Percentiles rank a stretch among this genome's conserved stretches.
phyloP scores from a whole-genome alignment of 2,888 invertebrate species.

The Arctia plantaginis region DNA sequence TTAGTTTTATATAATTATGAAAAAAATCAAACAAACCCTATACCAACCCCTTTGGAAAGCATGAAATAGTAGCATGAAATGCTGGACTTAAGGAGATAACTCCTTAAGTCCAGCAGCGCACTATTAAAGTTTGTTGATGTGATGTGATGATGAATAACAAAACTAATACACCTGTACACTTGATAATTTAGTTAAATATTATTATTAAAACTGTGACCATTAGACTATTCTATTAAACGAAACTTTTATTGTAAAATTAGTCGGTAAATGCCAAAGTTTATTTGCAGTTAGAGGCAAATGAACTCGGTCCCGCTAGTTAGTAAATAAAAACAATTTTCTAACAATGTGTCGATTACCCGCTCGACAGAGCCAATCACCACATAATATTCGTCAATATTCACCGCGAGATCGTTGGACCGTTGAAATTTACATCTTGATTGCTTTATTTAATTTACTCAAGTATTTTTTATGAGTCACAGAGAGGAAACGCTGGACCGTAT shows the following conservation, averaged over 20 bases:
- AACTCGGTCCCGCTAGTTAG: constrained; percentile 75
- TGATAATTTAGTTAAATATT: neutral
- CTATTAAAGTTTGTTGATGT: too few relatives aligned
- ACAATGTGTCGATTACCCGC: constrained; percentile 74
- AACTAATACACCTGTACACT: neutral
- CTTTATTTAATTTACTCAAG: constrained; percentile 79
- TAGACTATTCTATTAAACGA: constrained; percentile 50
- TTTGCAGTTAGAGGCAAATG: constrained; percentile 69
- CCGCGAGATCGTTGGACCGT: constrained; percentile 62
- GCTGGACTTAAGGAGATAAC: too few relatives aligned
- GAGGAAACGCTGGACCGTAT: constrained; percentile 57
- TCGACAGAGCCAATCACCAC: constrained; percentile 65
- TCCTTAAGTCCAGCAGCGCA: too few relatives aligned
- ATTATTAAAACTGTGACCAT: neutral
- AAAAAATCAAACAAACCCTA: neutral
- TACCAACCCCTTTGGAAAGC: too few relatives aligned
- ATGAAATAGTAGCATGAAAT: too few relatives aligned
- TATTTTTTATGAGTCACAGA: constrained; percentile 58
- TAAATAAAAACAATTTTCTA: constrained; percentile 64
- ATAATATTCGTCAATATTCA: constrained; percentile 69
- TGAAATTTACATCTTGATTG: constrained; percentile 72
- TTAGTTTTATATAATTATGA: neutral
- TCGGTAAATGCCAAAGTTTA: constrained; percentile 63
- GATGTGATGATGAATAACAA: too few relatives aligned
- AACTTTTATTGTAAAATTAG: constrained; percentile 55